These are phyloP conservation scores for Pyrrhura leucotis DNA, from an alignment of 2,797 vertebrate genomes.

Conservation along the genomic window DNA sequence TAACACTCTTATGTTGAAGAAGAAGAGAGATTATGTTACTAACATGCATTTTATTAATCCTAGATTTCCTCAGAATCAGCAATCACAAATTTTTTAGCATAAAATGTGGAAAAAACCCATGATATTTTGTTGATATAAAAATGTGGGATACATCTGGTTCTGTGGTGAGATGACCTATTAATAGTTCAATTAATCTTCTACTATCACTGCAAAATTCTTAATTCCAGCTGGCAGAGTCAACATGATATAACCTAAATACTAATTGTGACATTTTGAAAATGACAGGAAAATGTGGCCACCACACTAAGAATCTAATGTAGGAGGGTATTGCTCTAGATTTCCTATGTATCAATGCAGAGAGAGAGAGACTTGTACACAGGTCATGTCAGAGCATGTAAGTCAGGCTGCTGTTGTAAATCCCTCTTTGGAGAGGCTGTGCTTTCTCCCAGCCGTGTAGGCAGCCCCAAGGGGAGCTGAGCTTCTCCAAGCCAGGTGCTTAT, in stretches of 20 bases:
- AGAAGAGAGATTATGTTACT: not conserved
- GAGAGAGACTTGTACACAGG: not conserved
- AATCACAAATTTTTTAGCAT: not conserved
- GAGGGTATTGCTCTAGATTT: not conserved
- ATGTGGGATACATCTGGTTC: not conserved
- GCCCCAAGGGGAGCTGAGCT: not conserved
- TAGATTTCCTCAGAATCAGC: not conserved
- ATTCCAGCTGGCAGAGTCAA: not conserved
- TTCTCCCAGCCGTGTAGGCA: not conserved
- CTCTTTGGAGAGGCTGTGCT: not conserved
- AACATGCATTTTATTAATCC: not conserved
- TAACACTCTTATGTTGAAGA: not conserved
- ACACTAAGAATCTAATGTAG: not conserved
- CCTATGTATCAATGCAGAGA: not conserved
- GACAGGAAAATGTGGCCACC: not conserved
- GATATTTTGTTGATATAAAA: not conserved
- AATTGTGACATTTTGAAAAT: not conserved
- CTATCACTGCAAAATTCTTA: not conserved
- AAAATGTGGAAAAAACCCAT: not conserved
- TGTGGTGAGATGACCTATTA: not conserved
- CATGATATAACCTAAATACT: not conserved
- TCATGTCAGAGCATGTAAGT: not conserved
- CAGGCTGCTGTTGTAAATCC: not conserved
- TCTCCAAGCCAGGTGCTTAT: not conserved
- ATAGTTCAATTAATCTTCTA: conserved; percentile 29